These are phyloP conservation scores for Acrobasis repandana DNA, from an alignment of 2,888 invertebrate genomes.

Conservation along the genomic window DNA sequence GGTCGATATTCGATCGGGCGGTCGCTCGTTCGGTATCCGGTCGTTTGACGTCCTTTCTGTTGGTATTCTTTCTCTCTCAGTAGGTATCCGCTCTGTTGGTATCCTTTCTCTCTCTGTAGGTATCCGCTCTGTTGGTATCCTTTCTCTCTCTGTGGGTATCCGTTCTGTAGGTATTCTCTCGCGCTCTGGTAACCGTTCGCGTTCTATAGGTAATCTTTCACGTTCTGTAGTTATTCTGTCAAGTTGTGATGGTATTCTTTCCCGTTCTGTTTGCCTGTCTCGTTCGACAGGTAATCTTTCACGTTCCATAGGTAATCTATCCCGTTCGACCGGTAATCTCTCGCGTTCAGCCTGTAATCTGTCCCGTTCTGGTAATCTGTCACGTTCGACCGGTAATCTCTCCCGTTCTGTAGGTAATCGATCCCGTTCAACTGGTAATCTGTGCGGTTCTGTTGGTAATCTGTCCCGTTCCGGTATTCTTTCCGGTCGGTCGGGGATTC, in stretches of 20 bases:
- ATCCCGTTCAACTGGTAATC: neutral
- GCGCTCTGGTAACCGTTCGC: conserved; percentile 19
- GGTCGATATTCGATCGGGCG: conserved; percentile 28
- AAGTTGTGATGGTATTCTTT: conserved; percentile 45
- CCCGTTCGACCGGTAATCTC: conserved; percentile 24
- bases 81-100: conserved; percentile 26
- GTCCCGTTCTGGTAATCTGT: conserved; percentile 19
- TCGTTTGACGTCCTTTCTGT: conserved; percentile 32
- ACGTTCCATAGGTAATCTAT: conserved; percentile 22
- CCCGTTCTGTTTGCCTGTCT: conserved; percentile 43
- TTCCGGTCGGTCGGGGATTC: conserved; percentile 4
- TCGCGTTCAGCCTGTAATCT: conserved; percentile 15
- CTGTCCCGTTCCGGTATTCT: conserved; percentile 1
- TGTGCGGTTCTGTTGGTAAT: neutral
- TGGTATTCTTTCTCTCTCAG: conserved; percentile 33
- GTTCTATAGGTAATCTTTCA: conserved; percentile 23
- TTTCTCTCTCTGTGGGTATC: conserved; percentile 27
- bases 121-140: conserved; percentile 20
- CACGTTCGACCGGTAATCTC: conserved; percentile 25
- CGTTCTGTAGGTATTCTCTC: conserved; percentile 37
- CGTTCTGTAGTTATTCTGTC: conserved; percentile 21
- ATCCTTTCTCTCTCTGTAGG: conserved; percentile 11
- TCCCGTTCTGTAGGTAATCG: conserved; percentile 15
- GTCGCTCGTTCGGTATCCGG: conserved; percentile 26
- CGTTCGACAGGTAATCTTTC: conserved; percentile 26